Evolutionary conservation across 2,888 invertebrate species (phyloP).

Genomic region (Agriopis aurantiaria): DNA sequence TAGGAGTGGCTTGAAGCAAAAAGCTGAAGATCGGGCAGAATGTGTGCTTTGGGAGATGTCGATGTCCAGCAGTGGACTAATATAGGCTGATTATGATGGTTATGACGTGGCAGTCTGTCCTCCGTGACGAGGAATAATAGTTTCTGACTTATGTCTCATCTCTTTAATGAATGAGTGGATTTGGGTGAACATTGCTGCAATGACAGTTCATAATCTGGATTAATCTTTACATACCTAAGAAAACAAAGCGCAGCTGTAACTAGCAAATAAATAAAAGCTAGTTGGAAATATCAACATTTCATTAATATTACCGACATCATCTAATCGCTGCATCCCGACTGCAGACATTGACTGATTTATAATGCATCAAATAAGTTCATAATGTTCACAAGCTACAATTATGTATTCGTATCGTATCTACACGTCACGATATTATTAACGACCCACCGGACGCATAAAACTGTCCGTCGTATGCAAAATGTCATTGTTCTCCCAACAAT

Average conservation of each 20-base stretch:
- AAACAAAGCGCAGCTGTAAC: not conserved
- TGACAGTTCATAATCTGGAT: no score
- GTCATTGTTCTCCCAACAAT: slow-evolving; percentile 43
- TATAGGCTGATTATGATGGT: no score
- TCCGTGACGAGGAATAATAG: no score
- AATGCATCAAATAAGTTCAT: slow-evolving; percentile 39
- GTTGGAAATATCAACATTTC: not conserved
- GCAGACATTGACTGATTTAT: slow-evolving; percentile 44
- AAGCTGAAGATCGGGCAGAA: no score
- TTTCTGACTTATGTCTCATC: no score
- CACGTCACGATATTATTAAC: slow-evolving; percentile 58
- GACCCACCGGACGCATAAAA: slow-evolving; percentile 65
- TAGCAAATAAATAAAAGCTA: not conserved
- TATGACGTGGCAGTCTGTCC: no score
- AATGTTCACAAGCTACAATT: slow-evolving; percentile 45
- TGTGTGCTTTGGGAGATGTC: no score
- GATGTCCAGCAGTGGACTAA: no score
- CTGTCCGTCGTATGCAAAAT: slow-evolving; percentile 58
- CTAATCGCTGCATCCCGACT: slow-evolving; percentile 27
- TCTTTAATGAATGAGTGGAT: no score
- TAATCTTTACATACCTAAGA: no score
- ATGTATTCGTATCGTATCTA: slow-evolving; percentile 55
- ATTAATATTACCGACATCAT: slow-evolving; percentile 20
- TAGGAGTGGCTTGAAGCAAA: no score
- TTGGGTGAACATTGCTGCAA: no score